Evolutionary conservation across 2,797 vertebrate species (phyloP).

Genomic region (Orientallactaga sibirica): DNA sequence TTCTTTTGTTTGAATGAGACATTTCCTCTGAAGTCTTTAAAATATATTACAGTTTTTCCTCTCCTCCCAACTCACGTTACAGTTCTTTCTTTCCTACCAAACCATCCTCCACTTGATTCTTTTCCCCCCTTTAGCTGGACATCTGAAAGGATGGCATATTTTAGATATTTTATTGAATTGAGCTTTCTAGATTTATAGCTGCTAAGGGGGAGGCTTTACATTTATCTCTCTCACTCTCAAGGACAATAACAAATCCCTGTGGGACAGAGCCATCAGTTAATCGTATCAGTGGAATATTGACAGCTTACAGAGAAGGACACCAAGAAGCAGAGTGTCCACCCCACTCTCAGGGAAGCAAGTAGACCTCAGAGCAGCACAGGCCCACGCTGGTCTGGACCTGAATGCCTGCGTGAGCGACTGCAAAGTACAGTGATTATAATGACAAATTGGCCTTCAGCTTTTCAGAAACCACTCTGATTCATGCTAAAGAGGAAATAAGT

Average conservation of each 20-base stretch:
- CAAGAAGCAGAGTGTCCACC: background rate
- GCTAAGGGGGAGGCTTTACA: slow-evolving; percentile 28
- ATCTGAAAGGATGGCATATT: background rate
- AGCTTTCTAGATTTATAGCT: slow-evolving; percentile 46
- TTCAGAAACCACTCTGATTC: background rate
- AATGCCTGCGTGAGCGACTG: background rate
- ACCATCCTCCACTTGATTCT: background rate
- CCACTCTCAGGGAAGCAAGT: background rate
- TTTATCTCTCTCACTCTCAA: slow-evolving; percentile 15
- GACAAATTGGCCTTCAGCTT: background rate
- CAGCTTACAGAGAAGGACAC: background rate
- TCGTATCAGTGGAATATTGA: background rate
- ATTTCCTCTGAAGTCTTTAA: background rate
- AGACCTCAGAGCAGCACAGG: background rate
- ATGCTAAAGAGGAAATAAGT: slow-evolving; percentile 27
- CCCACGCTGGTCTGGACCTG: background rate
- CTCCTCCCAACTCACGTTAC: background rate
- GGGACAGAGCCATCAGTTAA: background rate
- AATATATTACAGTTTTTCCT: background rate
- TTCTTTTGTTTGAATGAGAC: background rate
- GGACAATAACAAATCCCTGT: slow-evolving; percentile 38
- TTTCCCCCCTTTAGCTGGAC: background rate
- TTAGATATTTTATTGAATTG: slow-evolving; percentile 51
- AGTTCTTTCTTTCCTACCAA: background rate
- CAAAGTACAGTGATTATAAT: background rate